Base-by-base conservation (phyloP, 2,797 vertebrate species). In the Capromys pilorides region DNA sequence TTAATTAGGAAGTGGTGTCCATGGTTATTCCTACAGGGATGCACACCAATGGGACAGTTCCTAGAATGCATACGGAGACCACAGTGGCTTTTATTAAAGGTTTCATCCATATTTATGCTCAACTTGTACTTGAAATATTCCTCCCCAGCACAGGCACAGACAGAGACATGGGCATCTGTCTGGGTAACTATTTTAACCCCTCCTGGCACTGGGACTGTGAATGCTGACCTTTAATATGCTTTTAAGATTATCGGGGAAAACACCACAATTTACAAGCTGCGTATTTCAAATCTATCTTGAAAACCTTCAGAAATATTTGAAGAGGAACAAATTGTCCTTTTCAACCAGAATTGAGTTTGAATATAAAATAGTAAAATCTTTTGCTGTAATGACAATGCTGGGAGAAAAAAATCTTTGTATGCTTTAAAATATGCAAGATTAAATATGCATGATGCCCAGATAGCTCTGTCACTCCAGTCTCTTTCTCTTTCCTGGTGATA, bases 311-410 rank as follows among this genome's bases (percentile, higher is more conserved):
- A 82, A 90, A 45, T 73, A 36, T 82, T 39, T 92, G 36, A 96
- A 80, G 71, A 92, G 61, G 49, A 97, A 95, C 94, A 93, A 86
- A 61, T 67, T 96, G 77, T 91, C 61, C 84, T 86, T 92, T 80
- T 96, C 94, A 62, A 51, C 84, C 33, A 86, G 75, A 96, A 94
- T 13, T 94, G 67, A 94, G 61, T 79, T 85, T 64, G 90, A 84
- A 61, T 62, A 91, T 82, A 89, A 93, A 95, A 84, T 49, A 92
- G 28, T 45, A 88, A 86, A 75, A 41, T 85, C 51, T 39, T 96
- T 86, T 96, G 71, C 86, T 95, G 0, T 67, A 33, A 82, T 92
- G 77, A 62, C 2, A 90, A 93, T 61, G 73, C 71, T 94, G 83
- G 41, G 93, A 3, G 2, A 49, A 87, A 95, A 62, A 95, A 93